A percentile compares a stretch with the other conserved stretches of the same genome.
These are phyloP conservation scores for Rhagophthalmus giganteus DNA, from an alignment of 2,888 invertebrate genomes.

Conservation along the genomic window DNA sequence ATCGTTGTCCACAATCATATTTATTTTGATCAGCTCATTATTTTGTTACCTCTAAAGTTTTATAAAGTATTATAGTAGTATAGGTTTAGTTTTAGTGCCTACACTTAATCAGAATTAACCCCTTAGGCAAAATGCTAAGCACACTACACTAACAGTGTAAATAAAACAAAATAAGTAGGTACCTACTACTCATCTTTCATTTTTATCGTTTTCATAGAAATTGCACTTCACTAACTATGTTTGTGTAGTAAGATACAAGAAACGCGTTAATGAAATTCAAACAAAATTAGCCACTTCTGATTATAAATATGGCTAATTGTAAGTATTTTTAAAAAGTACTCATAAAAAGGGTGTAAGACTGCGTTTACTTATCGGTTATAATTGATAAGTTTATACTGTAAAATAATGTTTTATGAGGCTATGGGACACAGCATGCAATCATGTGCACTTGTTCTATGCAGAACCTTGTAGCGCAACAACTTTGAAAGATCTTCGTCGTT, in stretches of 20 bases:
- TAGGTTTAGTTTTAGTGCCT: slow-evolving; percentile 1
- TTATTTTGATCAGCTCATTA: slow-evolving; percentile 12
- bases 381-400: slow-evolving; percentile 42
- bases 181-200: neutral
- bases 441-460: slow-evolving; percentile 28
- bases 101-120: neutral
- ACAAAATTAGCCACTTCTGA: slow-evolving; percentile 27
- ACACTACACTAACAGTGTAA: slow-evolving; percentile 6
- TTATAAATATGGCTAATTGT: slow-evolving; percentile 27
- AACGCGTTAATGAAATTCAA: too few relatives aligned
- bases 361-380: slow-evolving; percentile 38
- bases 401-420: slow-evolving; percentile 47
- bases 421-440: slow-evolving; percentile 50
- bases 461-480: slow-evolving; percentile 29
- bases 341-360: slow-evolving; percentile 26
- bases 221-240: neutral
- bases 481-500: slow-evolving; percentile 23
- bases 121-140: slow-evolving; percentile 1
- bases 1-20: too few relatives aligned
- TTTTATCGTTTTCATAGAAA: neutral
- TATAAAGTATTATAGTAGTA: slow-evolving; percentile 25
- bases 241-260: slow-evolving; percentile 3
- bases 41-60: slow-evolving; percentile 26
- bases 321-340: slow-evolving; percentile 7
- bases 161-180: neutral